Base-by-base conservation (phyloP, 1,140 invertebrate species). In the Drosophila guanche region DNA sequence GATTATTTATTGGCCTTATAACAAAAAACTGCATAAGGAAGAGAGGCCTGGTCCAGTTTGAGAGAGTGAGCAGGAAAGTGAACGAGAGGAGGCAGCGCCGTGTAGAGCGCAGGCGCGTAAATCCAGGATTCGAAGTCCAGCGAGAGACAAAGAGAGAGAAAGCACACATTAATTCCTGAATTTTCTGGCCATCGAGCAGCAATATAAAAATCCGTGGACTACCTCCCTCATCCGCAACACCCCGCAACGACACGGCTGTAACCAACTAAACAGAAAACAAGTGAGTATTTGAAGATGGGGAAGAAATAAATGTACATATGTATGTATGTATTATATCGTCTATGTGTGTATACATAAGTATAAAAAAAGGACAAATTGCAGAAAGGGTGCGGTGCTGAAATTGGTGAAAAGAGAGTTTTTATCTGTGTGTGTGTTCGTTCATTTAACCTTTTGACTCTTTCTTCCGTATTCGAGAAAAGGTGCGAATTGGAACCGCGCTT, bases 381-480 rank as follows among this genome's bases (percentile, higher is more conserved):
- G 42, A 16, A 65, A 43, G n/a, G 23, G 54, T 29, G 54, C 37
- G 58, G 16, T 41, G 66, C 20, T 22, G 58, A 33, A 27, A 27
- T 23, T 48, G 52, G 43, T 56, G 43, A 29, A 20, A 43, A 50
- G 48, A 22, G 47, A 42, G 61, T 33, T 52, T 50, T 6, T 45
- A 40, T 47, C 14, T 54, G 43, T 14, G 14, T 55, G 27, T 43
- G 37, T 46, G 61, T 22, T 47, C 51, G 51, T 69, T 52, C 51
- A 48, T 69, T 72, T 77, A 77, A 85, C 81, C 81, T 86, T 85
- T 85, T 85, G 81, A 85, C 81, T 86, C 72, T 54, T 63, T 42
- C 16, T 53, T 22, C 5, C 16, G 45, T 41, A 45, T n/a, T 22
- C 25, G 51, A 45, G 29, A 52, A 57, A 53, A 51, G 25, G 37